Percentiles rank a stretch among this genome's conserved stretches.
Evolutionary conservation across 2,797 vertebrate genomes (phyloP).

Genomic region (Crypturellus tataupa): DNA sequence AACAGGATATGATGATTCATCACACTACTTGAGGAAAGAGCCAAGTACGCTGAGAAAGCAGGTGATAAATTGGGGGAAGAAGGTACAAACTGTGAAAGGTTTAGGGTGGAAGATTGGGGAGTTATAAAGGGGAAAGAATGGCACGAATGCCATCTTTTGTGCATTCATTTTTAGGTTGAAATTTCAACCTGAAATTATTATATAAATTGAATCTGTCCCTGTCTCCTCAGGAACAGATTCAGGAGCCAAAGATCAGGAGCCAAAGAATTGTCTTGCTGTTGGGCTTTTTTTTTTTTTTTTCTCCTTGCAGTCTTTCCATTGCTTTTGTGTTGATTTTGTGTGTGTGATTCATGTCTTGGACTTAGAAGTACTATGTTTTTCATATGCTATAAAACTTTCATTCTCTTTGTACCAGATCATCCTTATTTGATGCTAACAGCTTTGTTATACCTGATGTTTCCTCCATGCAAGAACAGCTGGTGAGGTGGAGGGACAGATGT

Average conservation of each 20-base stretch:
- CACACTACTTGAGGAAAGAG: background rate
- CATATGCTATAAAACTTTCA: constrained; percentile 58
- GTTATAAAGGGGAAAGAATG: background rate
- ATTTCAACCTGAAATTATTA: background rate
- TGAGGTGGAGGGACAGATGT: constrained; percentile 71
- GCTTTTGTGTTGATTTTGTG: background rate
- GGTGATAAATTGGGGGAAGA: background rate
- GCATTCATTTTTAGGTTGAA: background rate
- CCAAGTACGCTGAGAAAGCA: background rate
- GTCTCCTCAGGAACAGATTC: background rate
- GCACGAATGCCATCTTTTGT: background rate
- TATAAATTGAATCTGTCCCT: background rate
- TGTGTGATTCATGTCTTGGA: background rate
- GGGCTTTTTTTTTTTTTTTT: background rate
- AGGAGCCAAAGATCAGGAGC: background rate
- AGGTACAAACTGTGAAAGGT: background rate
- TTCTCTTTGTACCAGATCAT: constrained; percentile 46
- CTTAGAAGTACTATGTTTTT: constrained; percentile 38
- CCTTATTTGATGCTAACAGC: constrained; percentile 58
- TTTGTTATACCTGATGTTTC: constrained; percentile 56
- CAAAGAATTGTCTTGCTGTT: background rate
- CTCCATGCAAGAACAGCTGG: constrained; percentile 51
- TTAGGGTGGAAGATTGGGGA: background rate
- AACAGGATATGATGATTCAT: background rate
- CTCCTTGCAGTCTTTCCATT: background rate